Evolutionary conservation across 2,797 vertebrate species (phyloP).

Genomic region (Hydrophis major): DNA sequence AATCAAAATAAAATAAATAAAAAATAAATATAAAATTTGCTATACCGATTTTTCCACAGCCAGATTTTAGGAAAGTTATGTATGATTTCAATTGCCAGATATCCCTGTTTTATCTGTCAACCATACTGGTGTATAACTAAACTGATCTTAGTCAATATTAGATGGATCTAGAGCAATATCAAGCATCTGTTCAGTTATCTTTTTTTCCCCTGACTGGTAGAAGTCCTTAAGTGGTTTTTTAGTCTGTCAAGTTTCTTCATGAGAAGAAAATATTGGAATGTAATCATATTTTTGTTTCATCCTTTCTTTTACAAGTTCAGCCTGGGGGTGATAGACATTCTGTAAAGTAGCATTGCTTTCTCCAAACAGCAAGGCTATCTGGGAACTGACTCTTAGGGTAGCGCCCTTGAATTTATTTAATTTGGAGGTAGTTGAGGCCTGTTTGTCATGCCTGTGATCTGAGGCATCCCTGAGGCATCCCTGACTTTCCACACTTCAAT

Average conservation of each 20-base stretch:
- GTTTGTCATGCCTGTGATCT: neutral
- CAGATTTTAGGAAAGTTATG: constrained; percentile 6
- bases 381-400: neutral
- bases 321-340: neutral
- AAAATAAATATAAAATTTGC: too few species aligned
- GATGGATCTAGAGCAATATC: neutral
- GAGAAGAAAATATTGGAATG: neutral
- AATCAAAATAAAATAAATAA: too few species aligned
- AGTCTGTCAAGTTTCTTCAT: neutral
- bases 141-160: constrained; percentile 20
- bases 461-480: neutral
- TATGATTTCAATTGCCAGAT: constrained; percentile 29
- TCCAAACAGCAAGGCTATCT: neutral
- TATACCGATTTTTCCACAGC: neutral
- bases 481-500: neutral
- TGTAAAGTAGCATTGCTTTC: neutral
- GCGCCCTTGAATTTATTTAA: neutral
- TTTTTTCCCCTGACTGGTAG: neutral
- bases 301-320: neutral
- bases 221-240: neutral
- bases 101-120: constrained; percentile 38
- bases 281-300: neutral
- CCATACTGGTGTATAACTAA: constrained; percentile 18
- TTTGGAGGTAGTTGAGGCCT: neutral
- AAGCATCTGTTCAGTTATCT: neutral